Evolutionary conservation across 2,113 vertebrate genomes (phyloP), one percentile per base, ranked within the genome.

Genomic region (Eptesicus fuscus): DNA sequence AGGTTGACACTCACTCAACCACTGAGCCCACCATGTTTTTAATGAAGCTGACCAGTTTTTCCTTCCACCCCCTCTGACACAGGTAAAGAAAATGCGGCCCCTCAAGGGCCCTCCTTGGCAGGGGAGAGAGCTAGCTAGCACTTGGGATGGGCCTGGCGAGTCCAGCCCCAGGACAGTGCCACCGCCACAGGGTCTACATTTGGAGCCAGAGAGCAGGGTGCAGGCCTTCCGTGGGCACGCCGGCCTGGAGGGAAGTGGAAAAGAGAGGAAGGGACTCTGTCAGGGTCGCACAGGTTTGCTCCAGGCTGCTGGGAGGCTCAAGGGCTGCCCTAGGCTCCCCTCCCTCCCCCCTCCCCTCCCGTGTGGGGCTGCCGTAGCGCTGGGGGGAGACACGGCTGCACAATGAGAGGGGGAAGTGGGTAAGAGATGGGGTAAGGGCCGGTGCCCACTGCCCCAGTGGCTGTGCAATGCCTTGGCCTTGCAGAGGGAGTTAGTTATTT

Each of bases 401-500:
- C 7, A 2, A 40, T 67, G 84, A 69, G 56, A 40, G 40, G 53
- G 35, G 30, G 70, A 94, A 76, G 70, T 51, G 67, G 49, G 42
- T 59, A 79, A 61, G 71, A 67, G 77, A 30, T 40, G 30, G 70
- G 82, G 44, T 30, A 20, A 44, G 40, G 25, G 49, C 83, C 61
- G 6, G 22, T 87, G 32, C 74, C 91, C 90, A 51, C 16, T 9
- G 83, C 22, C 2, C 49, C 65, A 30, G 61, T 1, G 78, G 65
- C 76, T 20, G 5, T 32, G 37, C 37, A 25, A 44, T 30, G 70
- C 80, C 78, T 94, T 42, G 16, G 10, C 42, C 35, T 69, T 47
- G 88, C 90, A 49, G 30, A 25, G 37, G 67, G 90, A 95, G 67
- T 80, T 85, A 61, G 1, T 86, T 90, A 84, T 95, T 96, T 96